Base-by-base conservation (phyloP, 2,888 invertebrate genomes). In the Epirrita christyi region DNA sequence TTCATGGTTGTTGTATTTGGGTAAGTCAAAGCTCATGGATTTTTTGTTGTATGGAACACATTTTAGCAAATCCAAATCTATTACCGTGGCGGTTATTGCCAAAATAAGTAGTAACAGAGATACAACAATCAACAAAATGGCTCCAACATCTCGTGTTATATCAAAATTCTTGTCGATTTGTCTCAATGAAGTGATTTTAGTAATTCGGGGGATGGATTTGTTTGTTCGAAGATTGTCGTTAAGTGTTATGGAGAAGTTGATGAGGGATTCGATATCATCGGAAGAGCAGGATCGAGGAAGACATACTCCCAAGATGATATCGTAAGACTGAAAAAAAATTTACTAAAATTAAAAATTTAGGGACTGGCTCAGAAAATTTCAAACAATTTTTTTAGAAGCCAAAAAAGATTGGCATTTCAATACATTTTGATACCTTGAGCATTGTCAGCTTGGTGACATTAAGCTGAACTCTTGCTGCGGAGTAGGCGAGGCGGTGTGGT, bases 201-300 rank as follows among this genome's bases (percentile, higher is more conserved):
- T 78, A 3, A 70, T 60, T 51, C 92, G 80, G 2, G 89, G 85
- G 0, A 85, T 67, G 0, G 87, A 82, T 50, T 76, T 82, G 61
- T 86, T 87, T 6, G 80, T 74, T 55, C 85, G 83, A 32, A 87
- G 70, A 55, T 89, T 85, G 55, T 90, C 88, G 59, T 85, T 88
- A 38, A 91, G 79, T 78, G 87, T 88, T 14, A 87, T 81, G 11
- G 91, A 89, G 69, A 93, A 93, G 58, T 86, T 83, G n/a, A 93
- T 70, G 32, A 93, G 75, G 1, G 87, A 83, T 14, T 81, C 74
- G 0, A 93, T 76, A 66, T 93, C 93, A 0, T 83, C 73, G 0
- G 78, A 62, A 0, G 72, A 67, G 67, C 93, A 93, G 29, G 88
- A 83, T 0, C 80, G 74, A 0, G 93, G 93, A 15, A 93, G 67